Percentiles rank a stretch among this genome's conserved stretches.
Evolutionary conservation across 2,113 vertebrate species (phyloP).

Genomic region (Sapayoa aenigma): DNA sequence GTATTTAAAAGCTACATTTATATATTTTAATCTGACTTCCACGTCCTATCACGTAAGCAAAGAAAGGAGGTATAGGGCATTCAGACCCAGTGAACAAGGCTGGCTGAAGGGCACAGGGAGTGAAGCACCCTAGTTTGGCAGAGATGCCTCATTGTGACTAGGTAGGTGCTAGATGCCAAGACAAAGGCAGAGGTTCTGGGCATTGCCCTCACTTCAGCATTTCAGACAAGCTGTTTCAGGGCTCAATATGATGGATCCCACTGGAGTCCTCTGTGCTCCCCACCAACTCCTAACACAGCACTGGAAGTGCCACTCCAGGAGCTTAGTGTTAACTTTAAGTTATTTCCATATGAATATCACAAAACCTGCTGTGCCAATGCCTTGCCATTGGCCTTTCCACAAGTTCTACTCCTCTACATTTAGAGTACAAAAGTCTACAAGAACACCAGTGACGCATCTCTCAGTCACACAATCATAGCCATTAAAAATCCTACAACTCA

Average conservation of each 20-base stretch:
- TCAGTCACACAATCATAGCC: not conserved
- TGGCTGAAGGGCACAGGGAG: not conserved
- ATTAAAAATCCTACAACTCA: not conserved
- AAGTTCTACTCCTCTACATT: not conserved
- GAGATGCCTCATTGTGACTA: not conserved
- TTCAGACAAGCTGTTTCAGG: not conserved
- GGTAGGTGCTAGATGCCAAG: not conserved
- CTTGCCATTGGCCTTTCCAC: not conserved
- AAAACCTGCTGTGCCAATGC: not conserved
- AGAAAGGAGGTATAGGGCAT: not conserved
- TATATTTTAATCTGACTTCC: not conserved
- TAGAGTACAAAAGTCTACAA: not conserved
- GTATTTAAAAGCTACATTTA: not conserved
- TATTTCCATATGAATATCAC: not conserved
- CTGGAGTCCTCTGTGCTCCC: not conserved
- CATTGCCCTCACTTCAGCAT: not conserved
- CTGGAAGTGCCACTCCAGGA: not conserved
- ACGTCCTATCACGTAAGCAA: not conserved
- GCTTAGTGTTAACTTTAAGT: not conserved
- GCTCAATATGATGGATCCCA: rapidly evolving
- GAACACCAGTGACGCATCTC: not conserved
- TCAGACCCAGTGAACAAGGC: not conserved
- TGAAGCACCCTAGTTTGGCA: not conserved
- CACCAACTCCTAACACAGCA: not conserved
- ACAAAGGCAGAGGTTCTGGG: not conserved